These are phyloP conservation scores for Pollachius pollachius DNA, from an alignment of 2,113 vertebrate species.

Conservation along the genomic window DNA sequence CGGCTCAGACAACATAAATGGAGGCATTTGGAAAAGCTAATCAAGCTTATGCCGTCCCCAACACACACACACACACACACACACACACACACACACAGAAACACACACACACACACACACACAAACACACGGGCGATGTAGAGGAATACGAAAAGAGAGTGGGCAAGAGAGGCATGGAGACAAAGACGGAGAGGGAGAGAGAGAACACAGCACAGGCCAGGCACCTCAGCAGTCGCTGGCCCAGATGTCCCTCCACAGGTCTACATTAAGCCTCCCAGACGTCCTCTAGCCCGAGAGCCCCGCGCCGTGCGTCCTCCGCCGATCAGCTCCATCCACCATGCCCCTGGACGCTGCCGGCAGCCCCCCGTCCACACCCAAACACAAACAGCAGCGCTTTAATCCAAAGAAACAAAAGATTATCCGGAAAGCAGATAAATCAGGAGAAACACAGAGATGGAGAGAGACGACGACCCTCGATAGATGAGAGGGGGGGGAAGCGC, in stretches of 20 bases:
- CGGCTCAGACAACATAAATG: no score
- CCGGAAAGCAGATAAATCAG: conserved; percentile 41
- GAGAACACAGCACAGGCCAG: conserved; percentile 37
- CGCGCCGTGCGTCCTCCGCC: conserved; percentile 52
- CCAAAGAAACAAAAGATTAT: conserved; percentile 35
- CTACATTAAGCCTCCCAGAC: conserved; percentile 59
- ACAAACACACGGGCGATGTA: no score
- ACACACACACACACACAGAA: conserved; percentile 13
- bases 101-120: conserved; percentile 15
- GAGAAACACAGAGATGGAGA: conserved; percentile 42
- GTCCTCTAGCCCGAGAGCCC: conserved; percentile 63
- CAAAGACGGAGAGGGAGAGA: neutral
- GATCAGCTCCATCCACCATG: conserved; percentile 33
- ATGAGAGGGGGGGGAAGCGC: conserved; percentile 34
- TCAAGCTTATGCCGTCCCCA: neutral
- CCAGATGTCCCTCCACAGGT: conserved; percentile 54
- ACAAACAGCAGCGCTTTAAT: conserved; percentile 58
- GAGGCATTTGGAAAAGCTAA: conserved; percentile 37
- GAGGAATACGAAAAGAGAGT: no score
- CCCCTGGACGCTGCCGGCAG: conserved; percentile 36
- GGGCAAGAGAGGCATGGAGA: no score
- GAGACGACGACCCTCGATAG: conserved; percentile 63
- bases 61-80: conserved; percentile 23
- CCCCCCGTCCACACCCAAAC: conserved; percentile 29
- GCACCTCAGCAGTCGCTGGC: conserved; percentile 63